phyloP scores from a whole-genome alignment of 2,888 invertebrate genomes.

The Cryptops parisi region DNA sequence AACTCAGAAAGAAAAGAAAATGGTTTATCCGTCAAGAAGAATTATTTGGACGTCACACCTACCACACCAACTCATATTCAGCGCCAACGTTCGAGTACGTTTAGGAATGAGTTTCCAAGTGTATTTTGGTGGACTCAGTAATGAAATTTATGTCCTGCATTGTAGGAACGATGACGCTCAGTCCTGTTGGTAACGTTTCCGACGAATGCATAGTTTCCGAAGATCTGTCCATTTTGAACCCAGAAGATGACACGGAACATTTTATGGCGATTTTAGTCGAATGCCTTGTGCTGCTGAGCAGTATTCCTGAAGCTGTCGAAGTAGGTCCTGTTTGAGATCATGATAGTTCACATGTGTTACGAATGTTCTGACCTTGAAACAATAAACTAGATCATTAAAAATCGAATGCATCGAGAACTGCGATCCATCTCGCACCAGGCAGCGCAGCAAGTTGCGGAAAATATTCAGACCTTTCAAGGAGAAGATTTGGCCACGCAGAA shows the following conservation, averaged over 20 bases:
- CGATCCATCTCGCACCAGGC: constrained; percentile 62
- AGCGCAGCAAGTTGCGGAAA: constrained; percentile 57
- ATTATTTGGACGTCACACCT: constrained; percentile 7
- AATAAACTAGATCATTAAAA: constrained; percentile 59
- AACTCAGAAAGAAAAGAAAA: neutral
- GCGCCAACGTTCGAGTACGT: too few species aligned
- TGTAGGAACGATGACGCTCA: too few species aligned
- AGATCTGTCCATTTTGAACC: constrained; percentile 24
- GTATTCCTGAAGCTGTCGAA: constrained; percentile 72
- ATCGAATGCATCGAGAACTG: constrained; percentile 67
- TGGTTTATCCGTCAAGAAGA: constrained; percentile 7
- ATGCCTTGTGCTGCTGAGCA: constrained; percentile 65
- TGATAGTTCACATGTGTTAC: too few species aligned
- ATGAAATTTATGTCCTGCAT: too few species aligned
- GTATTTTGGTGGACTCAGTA: too few species aligned
- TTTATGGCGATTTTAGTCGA: constrained; percentile 64
- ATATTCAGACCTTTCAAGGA: constrained; percentile 25
- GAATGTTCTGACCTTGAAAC: too few species aligned
- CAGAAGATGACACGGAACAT: constrained; percentile 40
- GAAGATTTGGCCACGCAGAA: constrained; percentile 16
- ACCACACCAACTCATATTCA: constrained; percentile 14
- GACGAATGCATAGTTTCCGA: constrained; percentile 18
- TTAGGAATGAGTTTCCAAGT: too few species aligned
- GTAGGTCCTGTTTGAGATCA: too few species aligned
- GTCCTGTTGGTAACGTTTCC: too few species aligned